These are phyloP conservation scores for Drosophila longiperda DNA, from an alignment of 2,888 invertebrate genomes.

Conservation along the genomic window DNA sequence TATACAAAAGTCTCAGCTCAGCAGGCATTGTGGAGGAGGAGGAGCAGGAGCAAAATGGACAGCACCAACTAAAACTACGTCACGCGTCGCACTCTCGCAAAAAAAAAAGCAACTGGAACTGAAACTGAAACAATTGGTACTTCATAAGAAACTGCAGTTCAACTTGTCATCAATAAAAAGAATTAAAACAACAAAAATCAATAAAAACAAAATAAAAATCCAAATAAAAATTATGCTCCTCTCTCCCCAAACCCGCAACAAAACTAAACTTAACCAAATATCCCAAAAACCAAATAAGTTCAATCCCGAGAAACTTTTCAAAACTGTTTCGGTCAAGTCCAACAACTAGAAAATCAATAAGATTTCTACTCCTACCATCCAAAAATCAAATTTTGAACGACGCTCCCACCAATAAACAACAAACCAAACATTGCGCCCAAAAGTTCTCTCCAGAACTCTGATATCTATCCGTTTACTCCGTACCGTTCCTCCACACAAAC, in stretches of 20 bases:
- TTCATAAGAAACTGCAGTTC: slow-evolving; percentile 69
- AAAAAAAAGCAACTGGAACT: slow-evolving; percentile 45
- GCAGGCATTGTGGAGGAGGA: slow-evolving; percentile 53
- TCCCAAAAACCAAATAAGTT: slow-evolving; percentile 56
- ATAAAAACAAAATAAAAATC: slow-evolving; percentile 25
- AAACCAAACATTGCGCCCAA: slow-evolving; percentile 53
- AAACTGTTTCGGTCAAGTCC: slow-evolving; percentile 68
- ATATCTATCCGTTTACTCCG: slow-evolving; percentile 70
- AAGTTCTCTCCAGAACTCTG: slow-evolving; percentile 57
- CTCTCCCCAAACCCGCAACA: slow-evolving; percentile 59
- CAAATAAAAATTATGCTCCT: slow-evolving; percentile 57
- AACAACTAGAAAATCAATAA: slow-evolving; percentile 48
- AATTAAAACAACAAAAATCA: slow-evolving; percentile 21
- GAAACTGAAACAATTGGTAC: slow-evolving; percentile 63
- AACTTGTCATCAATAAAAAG: slow-evolving; percentile 47
- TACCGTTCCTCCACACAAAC: slow-evolving; percentile 77
- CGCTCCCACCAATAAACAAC: slow-evolving; percentile 71
- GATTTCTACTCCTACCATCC: slow-evolving; percentile 67
- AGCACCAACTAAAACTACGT: slow-evolving; percentile 54
- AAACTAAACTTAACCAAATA: slow-evolving; percentile 56
- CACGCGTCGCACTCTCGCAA: slow-evolving; percentile 55
- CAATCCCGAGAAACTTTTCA: slow-evolving; percentile 49
- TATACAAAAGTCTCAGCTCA: slow-evolving; percentile 44
- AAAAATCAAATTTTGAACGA: slow-evolving; percentile 66
- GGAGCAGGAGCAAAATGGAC: slow-evolving; percentile 51